Evolutionary conservation across 2,113 vertebrate genomes (phyloP).

Genomic region (Sterrhoptilus dennistouni): DNA sequence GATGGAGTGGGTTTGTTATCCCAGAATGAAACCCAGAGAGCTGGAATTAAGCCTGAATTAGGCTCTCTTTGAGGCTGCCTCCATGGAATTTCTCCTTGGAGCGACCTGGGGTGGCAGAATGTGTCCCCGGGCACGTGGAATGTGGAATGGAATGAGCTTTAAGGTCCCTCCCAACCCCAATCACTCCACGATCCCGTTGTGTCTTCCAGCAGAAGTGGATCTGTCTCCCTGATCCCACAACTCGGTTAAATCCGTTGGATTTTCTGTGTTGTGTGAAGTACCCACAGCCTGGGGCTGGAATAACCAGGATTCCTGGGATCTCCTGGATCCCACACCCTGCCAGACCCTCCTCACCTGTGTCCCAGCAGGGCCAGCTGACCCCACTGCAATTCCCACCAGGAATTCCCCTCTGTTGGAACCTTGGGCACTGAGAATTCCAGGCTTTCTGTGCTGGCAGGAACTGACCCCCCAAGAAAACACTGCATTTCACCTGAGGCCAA

Average conservation of each 20-base stretch:
- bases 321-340: background rate
- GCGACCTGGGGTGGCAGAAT: background rate
- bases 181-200: accelerated
- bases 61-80: accelerated
- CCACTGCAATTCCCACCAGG: background rate
- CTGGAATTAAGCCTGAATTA: background rate
- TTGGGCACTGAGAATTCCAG: no score
- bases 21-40: accelerated
- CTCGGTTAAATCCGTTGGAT: background rate
- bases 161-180: background rate
- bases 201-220: background rate
- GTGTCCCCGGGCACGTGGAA: no score
- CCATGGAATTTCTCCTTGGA: background rate
- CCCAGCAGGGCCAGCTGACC: background rate
- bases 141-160: background rate
- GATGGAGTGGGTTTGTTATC: accelerated
- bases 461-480: no score
- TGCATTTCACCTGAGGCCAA: no score
- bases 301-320: accelerated
- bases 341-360: background rate
- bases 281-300: background rate
- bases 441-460: no score
- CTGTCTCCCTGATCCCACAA: accelerated
- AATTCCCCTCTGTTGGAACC: accelerated
- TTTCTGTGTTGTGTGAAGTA: accelerated